A percentile compares a stretch with the other conserved stretches of the same genome.
These are phyloP conservation scores for Nesospiza acunhae DNA, from an alignment of 2,113 vertebrate species.

Conservation along the genomic window DNA sequence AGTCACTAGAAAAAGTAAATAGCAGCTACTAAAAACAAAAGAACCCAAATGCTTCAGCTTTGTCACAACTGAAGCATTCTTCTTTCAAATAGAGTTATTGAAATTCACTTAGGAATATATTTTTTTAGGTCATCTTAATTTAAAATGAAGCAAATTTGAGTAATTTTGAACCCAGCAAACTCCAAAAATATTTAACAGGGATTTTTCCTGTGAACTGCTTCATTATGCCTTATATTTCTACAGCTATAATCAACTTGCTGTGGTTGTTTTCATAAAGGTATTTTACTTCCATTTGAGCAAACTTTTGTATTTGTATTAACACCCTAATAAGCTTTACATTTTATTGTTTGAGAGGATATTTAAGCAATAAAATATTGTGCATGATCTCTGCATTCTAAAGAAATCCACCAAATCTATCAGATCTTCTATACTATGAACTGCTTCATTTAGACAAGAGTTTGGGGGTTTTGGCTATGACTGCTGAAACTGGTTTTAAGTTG, in stretches of 20 bases:
- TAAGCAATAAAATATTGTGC: not conserved
- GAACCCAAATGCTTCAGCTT: not conserved
- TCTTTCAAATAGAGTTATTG: not conserved
- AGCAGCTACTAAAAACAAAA: not conserved
- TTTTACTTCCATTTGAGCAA: not conserved
- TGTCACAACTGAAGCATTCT: not conserved
- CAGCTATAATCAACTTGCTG: not conserved
- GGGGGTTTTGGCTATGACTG: not conserved
- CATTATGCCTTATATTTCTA: not conserved
- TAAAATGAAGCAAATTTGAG: not conserved
- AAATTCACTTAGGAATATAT: not conserved
- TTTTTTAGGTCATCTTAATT: not conserved
- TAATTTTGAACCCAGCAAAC: not conserved
- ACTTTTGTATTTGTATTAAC: not conserved
- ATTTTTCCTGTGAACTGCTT: not conserved
- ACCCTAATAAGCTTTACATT: not conserved
- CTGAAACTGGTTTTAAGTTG: not conserved
- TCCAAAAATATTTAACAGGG: not conserved
- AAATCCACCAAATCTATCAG: not conserved
- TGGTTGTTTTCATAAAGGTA: fast-evolving
- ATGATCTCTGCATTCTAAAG: not conserved
- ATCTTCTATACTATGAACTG: not conserved
- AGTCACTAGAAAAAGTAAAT: not conserved
- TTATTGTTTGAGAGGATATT: not conserved
- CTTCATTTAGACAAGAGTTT: not conserved